phyloP scores from a whole-genome alignment of 2,113 vertebrate species.

The Steatornis caripensis region DNA sequence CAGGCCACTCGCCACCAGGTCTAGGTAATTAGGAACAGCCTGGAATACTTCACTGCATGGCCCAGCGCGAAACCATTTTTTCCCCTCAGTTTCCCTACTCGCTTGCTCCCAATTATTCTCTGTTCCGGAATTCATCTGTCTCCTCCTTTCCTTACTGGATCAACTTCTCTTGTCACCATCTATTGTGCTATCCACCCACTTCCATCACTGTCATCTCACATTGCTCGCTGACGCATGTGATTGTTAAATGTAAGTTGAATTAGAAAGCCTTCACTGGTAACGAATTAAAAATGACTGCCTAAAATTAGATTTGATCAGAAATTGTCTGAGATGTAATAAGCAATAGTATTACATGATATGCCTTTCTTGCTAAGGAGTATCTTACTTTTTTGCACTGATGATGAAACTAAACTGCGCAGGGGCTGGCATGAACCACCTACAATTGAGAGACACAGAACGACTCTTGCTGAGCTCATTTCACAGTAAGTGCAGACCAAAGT shows the following conservation, averaged over 20 bases:
- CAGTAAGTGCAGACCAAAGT: background rate
- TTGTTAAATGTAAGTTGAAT: slow-evolving; percentile 47
- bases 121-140: background rate
- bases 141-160: background rate
- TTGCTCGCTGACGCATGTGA: slow-evolving; percentile 32
- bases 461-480: background rate
- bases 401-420: background rate
- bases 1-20: background rate
- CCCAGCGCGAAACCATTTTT: background rate
- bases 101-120: background rate
- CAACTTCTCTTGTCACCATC: background rate
- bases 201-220: slow-evolving; percentile 39
- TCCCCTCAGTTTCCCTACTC: background rate
- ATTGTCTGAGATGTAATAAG: slow-evolving; percentile 43
- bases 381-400: slow-evolving; percentile 1
- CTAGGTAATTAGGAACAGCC: background rate
- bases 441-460: background rate
- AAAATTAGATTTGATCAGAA: slow-evolving; percentile 43
- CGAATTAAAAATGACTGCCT: slow-evolving; percentile 47
- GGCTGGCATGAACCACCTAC: background rate
- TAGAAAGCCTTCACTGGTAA: slow-evolving; percentile 43
- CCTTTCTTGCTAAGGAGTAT: slow-evolving; percentile 26
- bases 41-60: background rate
- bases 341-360: background rate
- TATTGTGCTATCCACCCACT: slow-evolving; percentile 29